These are phyloP conservation scores for Xiphophorus birchmanni DNA, from an alignment of 2,797 vertebrate genomes.

Conservation along the genomic window DNA sequence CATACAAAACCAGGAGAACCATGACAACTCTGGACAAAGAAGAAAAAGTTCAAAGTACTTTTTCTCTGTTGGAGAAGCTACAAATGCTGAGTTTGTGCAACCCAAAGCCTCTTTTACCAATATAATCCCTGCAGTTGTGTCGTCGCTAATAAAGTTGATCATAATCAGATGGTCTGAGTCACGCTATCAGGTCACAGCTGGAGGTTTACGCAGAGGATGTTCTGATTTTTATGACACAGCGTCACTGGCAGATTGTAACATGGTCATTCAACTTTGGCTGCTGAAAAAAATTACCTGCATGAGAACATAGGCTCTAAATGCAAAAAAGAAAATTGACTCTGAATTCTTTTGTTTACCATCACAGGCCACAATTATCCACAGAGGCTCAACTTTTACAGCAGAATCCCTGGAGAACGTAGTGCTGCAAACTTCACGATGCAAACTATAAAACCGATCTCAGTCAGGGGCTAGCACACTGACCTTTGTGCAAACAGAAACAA, in stretches of 20 bases:
- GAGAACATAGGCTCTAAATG: neutral
- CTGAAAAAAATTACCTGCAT: neutral
- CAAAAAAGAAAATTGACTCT: neutral
- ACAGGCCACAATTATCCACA: neutral
- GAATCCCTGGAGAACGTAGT: neutral
- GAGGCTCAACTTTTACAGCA: neutral
- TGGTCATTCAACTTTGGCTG: neutral
- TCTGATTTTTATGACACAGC: neutral
- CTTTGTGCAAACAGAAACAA: constrained; percentile 6
- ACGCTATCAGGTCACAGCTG: neutral
- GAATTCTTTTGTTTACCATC: neutral
- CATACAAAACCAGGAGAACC: neutral
- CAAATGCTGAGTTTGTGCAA: neutral
- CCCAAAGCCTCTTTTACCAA: neutral
- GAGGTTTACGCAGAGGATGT: neutral
- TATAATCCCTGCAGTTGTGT: neutral
- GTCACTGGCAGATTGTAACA: neutral
- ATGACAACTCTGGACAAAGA: neutral
- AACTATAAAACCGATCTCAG: neutral
- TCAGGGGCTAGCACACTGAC: neutral
- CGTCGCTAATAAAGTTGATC: neutral
- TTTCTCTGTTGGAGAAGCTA: neutral
- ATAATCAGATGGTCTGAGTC: neutral
- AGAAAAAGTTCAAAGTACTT: neutral
- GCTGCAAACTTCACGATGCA: neutral